Conservation (phyloP, 2,888 invertebrate species). For the Rhyacophila evoluta region DNA sequence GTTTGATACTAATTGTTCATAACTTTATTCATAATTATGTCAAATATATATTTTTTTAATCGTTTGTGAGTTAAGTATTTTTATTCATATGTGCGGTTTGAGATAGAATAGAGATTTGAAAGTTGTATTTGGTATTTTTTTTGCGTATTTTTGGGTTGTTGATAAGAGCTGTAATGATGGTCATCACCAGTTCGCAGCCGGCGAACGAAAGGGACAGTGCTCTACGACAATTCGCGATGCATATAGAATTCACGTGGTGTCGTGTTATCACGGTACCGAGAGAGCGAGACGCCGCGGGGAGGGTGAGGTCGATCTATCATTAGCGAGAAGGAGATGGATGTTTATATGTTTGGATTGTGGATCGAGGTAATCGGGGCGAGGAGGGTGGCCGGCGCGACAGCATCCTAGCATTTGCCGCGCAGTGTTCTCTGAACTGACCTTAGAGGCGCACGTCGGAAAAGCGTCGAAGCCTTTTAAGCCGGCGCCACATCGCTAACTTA, state of each 20-base stretch:
- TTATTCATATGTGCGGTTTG: too few relatives aligned
- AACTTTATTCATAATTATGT: too few relatives aligned
- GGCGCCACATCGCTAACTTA: conserved; percentile 29
- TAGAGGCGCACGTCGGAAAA: conserved; percentile 44
- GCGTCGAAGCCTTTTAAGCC: conserved; percentile 16
- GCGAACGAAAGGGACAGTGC: neutral
- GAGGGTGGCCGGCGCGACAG: conserved; percentile 73
- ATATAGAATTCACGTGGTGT: conserved; percentile 42
- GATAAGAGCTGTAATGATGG: neutral
- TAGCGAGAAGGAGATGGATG: conserved; percentile 57
- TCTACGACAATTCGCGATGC: neutral
- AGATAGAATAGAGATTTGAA: too few relatives aligned
- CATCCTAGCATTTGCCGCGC: conserved; percentile 61
- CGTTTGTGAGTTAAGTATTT: too few relatives aligned
- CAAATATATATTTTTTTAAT: too few relatives aligned
- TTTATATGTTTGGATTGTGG: conserved; percentile 51
- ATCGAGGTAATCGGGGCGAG: conserved; percentile 70
- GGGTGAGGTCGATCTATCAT: conserved; percentile 56
- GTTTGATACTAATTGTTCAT: too few relatives aligned
- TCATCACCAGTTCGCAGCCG: conserved; percentile 2
- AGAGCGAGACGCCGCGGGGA: conserved; percentile 62
- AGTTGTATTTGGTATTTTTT: neutral
- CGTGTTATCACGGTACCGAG: conserved; percentile 52
- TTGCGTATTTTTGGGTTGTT: neutral
- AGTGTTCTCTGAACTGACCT: conserved; percentile 54